Conservation (phyloP, 2,888 invertebrate species). For the Pyrgus malvae region DNA sequence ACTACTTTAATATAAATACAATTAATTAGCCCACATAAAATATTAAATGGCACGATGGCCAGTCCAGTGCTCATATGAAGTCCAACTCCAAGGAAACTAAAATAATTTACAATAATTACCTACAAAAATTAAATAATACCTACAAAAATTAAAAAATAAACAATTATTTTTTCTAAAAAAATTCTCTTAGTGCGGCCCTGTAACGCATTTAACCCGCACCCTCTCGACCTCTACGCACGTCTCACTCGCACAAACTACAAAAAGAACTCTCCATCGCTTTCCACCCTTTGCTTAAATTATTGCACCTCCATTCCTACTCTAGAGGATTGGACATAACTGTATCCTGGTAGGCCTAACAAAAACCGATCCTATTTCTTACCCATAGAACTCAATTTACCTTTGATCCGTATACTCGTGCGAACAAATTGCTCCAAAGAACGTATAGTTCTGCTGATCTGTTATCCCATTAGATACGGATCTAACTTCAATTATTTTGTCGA, state of each 20-base stretch:
- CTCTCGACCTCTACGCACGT: constrained; percentile 77
- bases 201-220: constrained; percentile 72
- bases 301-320: constrained; percentile 63
- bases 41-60: no score
- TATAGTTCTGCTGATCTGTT: constrained; percentile 56
- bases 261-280: constrained; percentile 79
- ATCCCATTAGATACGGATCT: constrained; percentile 64
- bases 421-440: constrained; percentile 68
- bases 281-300: constrained; percentile 82
- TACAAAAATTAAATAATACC: no score
- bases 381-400: constrained; percentile 39
- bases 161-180: constrained; percentile 25
- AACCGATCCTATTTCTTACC: constrained; percentile 39
- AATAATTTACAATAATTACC: background rate
- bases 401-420: constrained; percentile 43
- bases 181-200: constrained; percentile 54
- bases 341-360: constrained; percentile 39
- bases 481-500: constrained; percentile 43
- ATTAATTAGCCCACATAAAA: no score
- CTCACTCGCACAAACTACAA: constrained; percentile 82
- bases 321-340: constrained; percentile 49
- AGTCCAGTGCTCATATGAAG: no score
- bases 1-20: no score
- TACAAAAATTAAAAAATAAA: constrained; percentile 23
- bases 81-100: no score